Percentiles rank a stretch among this genome's conserved stretches.
Conservation (phyloP, 2,888 invertebrate species). For the Linnaemya vulpina region DNA sequence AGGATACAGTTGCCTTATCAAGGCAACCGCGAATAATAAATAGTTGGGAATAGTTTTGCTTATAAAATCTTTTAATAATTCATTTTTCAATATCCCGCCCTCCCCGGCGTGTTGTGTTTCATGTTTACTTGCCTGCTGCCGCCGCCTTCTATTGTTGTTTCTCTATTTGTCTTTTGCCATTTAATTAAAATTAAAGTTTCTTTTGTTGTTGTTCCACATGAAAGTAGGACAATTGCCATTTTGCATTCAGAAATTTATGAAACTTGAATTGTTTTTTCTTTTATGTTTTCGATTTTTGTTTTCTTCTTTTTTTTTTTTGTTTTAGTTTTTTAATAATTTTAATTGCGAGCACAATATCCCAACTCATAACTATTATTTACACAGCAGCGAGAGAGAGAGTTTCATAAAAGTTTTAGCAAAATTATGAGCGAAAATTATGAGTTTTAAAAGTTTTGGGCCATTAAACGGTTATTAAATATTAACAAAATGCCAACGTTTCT, state of each 20-base stretch:
- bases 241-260: slow-evolving; percentile 36
- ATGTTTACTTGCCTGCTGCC: background rate
- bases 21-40: background rate
- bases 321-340: slow-evolving; percentile 12
- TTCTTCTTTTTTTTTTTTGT: background rate
- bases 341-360: slow-evolving; percentile 53
- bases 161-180: slow-evolving; percentile 31
- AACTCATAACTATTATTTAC: slow-evolving; percentile 33
- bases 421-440: background rate
- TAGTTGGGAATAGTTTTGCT: background rate
- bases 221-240: slow-evolving; percentile 56
- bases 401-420: slow-evolving; percentile 13
- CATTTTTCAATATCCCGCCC: background rate
- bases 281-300: too few species aligned
- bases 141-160: slow-evolving; percentile 6
- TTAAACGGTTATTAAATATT: background rate
- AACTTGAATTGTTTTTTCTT: slow-evolving; percentile 36
- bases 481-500: too few species aligned
- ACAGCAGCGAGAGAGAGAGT: slow-evolving; percentile 9
- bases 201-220: slow-evolving; percentile 6
- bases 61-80: slow-evolving; percentile 6
- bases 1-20: background rate
- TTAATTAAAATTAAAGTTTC: slow-evolving; percentile 55
- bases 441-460: slow-evolving; percentile 3
- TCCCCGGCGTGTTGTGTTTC: background rate